Conservation (phyloP, 2,888 invertebrate genomes). For the Callyntrura guangdongensis region DNA sequence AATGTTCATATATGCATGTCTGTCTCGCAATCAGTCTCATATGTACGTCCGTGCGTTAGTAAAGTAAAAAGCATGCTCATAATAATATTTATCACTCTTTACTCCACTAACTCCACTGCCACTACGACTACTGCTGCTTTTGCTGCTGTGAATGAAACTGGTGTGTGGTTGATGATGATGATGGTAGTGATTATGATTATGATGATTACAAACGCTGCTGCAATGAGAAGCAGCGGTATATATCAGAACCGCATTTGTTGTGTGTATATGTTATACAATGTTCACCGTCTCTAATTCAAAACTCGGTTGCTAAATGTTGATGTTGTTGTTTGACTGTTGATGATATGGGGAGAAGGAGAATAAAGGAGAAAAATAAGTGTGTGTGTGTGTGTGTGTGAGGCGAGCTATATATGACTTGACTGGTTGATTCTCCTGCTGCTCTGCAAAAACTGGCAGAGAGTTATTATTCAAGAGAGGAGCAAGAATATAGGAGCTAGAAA, state of each 20-base stretch:
- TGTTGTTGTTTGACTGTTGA: too few relatives aligned
- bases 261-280: too few relatives aligned
- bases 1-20: too few relatives aligned
- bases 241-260: too few relatives aligned
- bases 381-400: background rate
- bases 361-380: background rate
- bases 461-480: background rate
- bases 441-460: too few relatives aligned
- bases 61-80: constrained; percentile 21
- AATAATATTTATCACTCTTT: background rate
- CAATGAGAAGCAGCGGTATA: too few relatives aligned
- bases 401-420: background rate
- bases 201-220: constrained; percentile 1
- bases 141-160: background rate
- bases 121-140: background rate
- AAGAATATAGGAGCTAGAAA: background rate
- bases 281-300: too few relatives aligned
- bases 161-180: constrained; percentile 1
- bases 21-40: too few relatives aligned
- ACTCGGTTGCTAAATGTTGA: too few relatives aligned
- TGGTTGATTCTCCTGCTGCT: too few relatives aligned
- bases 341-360: too few relatives aligned
- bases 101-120: too few relatives aligned
- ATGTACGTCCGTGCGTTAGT: background rate
- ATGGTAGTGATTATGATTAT: constrained; percentile 23